Base-by-base conservation (phyloP, 2,888 invertebrate species). In the Diarsia dahlii region DNA sequence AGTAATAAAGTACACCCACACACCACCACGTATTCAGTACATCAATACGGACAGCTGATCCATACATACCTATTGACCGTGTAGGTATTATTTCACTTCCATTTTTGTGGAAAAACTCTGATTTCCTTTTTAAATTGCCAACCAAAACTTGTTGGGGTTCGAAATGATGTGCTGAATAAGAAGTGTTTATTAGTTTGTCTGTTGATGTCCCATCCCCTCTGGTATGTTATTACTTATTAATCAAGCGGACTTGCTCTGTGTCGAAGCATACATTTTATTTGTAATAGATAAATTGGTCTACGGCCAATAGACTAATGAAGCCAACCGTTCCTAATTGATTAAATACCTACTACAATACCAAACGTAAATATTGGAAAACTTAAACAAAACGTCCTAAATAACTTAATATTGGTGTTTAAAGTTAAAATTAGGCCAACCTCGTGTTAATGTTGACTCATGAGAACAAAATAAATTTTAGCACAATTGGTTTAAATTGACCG, bases 401-500 rank as follows among this genome's bases (percentile, higher is more conserved):
- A 63, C 62, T 73, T 70, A 81, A 81, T 85, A 70, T 64, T 58
- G 39, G 50, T 72, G 76, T 77, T 81, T 78, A 72, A 77, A 76
- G 60, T 69, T 70, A 74, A 85, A 87, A 84, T 84, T 85, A 67
- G 80, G 74, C 39, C 84, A 76, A 70, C 73, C 48, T 66, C 60
- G 70, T 75, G 58, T 70, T 71, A 71, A 79, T 62, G 81, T 82
- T 87, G 89, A 89, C 69, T 89, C 89, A 87, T n/a, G 70, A 72
- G 65, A 64, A 70, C 46, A 50, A 78, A 78, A 78, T 67, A 73
- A 80, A 76, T 84, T 84, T 85, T 82, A 68, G 76, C 81, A 84
- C 90, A 90, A 89, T 89, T 90, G 89, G 81, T 85, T 77, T 75
- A 71, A 86, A 90, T 88, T 89, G 87, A 84, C 74, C 82, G 69